phyloP scores from a whole-genome alignment of 2,797 vertebrate genomes.

The Erithacus rubecula region DNA sequence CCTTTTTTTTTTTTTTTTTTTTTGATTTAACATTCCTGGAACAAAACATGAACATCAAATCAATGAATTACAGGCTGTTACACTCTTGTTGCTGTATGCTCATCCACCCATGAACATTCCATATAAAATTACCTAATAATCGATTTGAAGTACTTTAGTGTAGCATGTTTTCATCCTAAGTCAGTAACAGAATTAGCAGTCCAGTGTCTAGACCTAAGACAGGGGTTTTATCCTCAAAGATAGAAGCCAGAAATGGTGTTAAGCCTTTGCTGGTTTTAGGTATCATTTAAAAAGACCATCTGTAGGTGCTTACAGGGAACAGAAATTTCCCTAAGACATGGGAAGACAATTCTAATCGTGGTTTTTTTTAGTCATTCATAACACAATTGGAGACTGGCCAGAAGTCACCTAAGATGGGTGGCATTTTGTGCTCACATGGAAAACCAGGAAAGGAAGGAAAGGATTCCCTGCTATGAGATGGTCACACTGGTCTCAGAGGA shows the following conservation, averaged over 20 bases:
- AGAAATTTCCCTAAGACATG: background rate
- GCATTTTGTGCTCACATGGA: background rate
- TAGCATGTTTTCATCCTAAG: background rate
- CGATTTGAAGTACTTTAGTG: background rate
- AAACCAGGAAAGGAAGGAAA: background rate
- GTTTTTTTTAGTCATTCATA: background rate
- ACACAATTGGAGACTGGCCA: background rate
- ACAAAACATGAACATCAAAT: background rate
- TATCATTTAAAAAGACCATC: background rate
- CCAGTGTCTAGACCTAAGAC: background rate
- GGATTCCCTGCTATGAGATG: background rate
- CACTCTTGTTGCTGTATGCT: background rate
- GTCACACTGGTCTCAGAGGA: background rate
- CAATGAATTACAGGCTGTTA: background rate
- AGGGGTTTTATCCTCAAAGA: background rate
- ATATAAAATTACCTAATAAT: conserved; percentile 7
- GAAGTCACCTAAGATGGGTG: background rate
- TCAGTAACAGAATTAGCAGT: background rate
- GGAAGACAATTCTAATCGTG: background rate
- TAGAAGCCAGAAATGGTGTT: background rate
- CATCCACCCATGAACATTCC: background rate
- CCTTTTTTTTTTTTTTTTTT: background rate
- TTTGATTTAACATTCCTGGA: background rate
- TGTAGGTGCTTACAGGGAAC: background rate
- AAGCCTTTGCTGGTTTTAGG: background rate